Evolutionary conservation across 1,140 invertebrate genomes (phyloP), one percentile per base, ranked within the genome.

Genomic region (Heterodera carotae): DNA sequence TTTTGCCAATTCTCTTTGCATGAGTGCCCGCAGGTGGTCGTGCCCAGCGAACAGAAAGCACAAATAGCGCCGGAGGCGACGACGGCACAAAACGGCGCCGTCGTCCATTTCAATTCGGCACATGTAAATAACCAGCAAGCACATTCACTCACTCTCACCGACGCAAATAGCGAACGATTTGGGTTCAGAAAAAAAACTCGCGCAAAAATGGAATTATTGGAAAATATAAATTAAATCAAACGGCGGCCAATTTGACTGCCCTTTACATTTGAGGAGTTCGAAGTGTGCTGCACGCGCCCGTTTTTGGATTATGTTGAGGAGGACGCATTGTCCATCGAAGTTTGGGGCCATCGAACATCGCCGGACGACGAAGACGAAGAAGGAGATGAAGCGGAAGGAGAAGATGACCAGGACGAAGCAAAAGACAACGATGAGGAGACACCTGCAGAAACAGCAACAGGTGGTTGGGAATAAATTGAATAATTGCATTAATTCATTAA

Each of bases 251-350:
- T 8, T 6, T 43, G 39, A 43, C 39, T 43, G 6, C 6, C 39
- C 12, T 43, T 43, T 6, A 8, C 12, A 0, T 85, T 82, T 0
- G 91, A 92, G 87, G 94, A 97, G 84, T 97, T 97, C 86, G 92
- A 91, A 2, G 91, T 98, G 33, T 91, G 92, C 67, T 92, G 97
- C 29, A 96, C 92, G 7, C 96, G 99, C 89, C 96, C 99, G 89
- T 97, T 99, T 88, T 90, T 98, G 36, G 96, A 99, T 89, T 94
- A 98, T 89, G 90, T 93, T 90, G 95, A 96, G 89, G 88, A 91
- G 59, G 95, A 96, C 75, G 96, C 97, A 1, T 90, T 99, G 33
- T 97, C 95, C 0, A 95, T 99, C 87, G 96, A 99, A 90, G 95
- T 99, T 6, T 98, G 95, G 95, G 95, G 96, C 29, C 95, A 98